These are phyloP conservation scores for Zygogramma bicolorata DNA, from an alignment of 2,888 invertebrate species.

Conservation along the genomic window DNA sequence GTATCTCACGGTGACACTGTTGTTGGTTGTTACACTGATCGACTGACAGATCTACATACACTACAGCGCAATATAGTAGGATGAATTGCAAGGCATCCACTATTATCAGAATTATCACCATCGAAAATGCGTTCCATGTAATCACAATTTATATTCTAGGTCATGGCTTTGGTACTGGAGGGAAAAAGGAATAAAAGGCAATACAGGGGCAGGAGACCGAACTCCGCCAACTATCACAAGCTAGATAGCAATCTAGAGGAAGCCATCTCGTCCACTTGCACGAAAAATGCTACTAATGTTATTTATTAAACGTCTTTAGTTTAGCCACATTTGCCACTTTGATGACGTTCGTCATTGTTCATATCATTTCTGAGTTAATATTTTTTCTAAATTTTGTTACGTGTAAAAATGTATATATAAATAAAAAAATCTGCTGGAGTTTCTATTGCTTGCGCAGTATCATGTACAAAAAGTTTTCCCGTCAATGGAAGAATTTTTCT, in stretches of 20 bases:
- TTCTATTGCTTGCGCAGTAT: no score
- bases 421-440: background rate
- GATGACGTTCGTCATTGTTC: constrained; percentile 25
- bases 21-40: no score
- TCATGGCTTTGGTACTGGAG: constrained; percentile 75
- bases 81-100: no score
- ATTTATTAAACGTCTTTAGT: constrained; percentile 65
- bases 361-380: constrained; percentile 35
- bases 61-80: no score
- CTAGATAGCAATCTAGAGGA: constrained; percentile 77
- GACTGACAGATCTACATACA: no score
- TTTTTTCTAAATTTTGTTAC: constrained; percentile 29
- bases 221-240: constrained; percentile 75
- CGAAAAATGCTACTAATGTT: constrained; percentile 69
- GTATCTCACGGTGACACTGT: no score
- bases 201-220: constrained; percentile 70
- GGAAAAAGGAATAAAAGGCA: constrained; percentile 68
- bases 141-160: constrained; percentile 67
- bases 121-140: no score
- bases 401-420: constrained; percentile 43
- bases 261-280: constrained; percentile 73
- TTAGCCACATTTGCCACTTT: background rate
- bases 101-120: no score
- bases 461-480: no score
- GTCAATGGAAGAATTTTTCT: no score